These are phyloP conservation scores for Lethenteron reissneri DNA, from an alignment of 2,113 vertebrate species.

Conservation along the genomic window DNA sequence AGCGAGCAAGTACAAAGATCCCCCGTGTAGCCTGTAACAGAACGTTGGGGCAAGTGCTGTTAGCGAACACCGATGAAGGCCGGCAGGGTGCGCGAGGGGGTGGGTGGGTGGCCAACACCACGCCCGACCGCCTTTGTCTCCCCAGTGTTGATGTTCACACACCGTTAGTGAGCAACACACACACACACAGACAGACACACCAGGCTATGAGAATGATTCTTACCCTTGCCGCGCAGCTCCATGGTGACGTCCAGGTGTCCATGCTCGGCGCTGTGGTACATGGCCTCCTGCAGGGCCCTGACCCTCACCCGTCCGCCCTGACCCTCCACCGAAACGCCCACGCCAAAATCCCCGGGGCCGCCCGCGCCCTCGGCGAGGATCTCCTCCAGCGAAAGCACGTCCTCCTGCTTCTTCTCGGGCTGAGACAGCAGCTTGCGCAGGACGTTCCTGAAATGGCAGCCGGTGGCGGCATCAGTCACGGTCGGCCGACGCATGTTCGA, in stretches of 20 bases:
- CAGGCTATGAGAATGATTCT: too few relatives aligned
- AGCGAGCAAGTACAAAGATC: too few relatives aligned
- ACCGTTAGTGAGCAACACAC: too few relatives aligned
- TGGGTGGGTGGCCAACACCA: too few relatives aligned
- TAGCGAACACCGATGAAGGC: too few relatives aligned
- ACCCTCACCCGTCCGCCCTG: slow-evolving; percentile 34
- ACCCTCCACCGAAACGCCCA: slow-evolving; percentile 26
- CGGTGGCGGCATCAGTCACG: neutral
- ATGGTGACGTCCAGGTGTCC: slow-evolving; percentile 91
- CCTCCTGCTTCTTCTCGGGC: slow-evolving; percentile 60
- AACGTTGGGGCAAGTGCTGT: too few relatives aligned
- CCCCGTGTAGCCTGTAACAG: too few relatives aligned
- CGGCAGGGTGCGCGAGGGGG: too few relatives aligned
- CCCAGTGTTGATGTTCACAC: too few relatives aligned
- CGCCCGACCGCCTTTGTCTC: too few relatives aligned
- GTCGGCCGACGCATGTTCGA: too few relatives aligned
- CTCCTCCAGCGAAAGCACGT: slow-evolving; percentile 86
- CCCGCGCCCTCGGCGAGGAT: slow-evolving; percentile 84
- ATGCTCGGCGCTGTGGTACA: slow-evolving; percentile 84
- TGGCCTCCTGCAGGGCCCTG: slow-evolving; percentile 83
- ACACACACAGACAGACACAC: too few relatives aligned
- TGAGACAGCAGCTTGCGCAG: slow-evolving; percentile 76
- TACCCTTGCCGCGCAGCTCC: slow-evolving; percentile 68
- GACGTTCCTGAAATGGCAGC: slow-evolving; percentile 46
- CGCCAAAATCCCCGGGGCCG: slow-evolving; percentile 26